Evolutionary conservation across 1,140 invertebrate species (phyloP).

Genomic region (Drosophila albomicans): DNA sequence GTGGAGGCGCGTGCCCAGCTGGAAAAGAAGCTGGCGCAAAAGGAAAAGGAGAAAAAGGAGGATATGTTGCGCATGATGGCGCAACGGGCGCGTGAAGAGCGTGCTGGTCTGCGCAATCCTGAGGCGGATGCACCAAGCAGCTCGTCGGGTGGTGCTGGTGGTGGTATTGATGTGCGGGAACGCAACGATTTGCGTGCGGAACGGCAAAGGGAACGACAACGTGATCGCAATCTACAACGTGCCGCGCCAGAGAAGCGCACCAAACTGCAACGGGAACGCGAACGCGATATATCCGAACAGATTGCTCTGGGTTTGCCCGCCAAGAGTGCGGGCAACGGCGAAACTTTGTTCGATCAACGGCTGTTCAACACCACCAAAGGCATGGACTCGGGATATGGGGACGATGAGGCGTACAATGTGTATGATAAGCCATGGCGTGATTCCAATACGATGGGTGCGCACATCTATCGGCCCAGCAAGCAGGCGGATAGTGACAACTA

Average conservation of each 20-base stretch:
- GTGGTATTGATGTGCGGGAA: slow-evolving; percentile 92
- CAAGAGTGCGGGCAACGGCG: slow-evolving; percentile 90
- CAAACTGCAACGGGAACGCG: slow-evolving; percentile 95
- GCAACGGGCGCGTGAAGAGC: slow-evolving; percentile 97
- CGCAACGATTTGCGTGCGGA: slow-evolving; percentile 96
- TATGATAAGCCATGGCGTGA: slow-evolving; percentile 98
- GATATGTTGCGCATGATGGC: slow-evolving; percentile 96
- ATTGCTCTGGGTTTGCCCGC: slow-evolving; percentile 98
- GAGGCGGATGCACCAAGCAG: slow-evolving; percentile 85
- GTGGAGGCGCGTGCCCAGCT: slow-evolving; percentile 98
- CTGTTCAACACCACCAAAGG: slow-evolving; percentile 98
- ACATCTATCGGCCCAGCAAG: slow-evolving; percentile 96
- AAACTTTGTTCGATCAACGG: slow-evolving; percentile 97
- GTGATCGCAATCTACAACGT: slow-evolving; percentile 96
- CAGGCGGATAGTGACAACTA: slow-evolving; percentile 96
- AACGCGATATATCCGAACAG: slow-evolving; percentile 99
- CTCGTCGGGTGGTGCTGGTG: neutral
- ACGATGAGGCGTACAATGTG: slow-evolving; percentile 99
- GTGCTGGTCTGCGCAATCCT: slow-evolving; percentile 89
- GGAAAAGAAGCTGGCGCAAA: slow-evolving; percentile 98
- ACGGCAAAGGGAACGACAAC: slow-evolving; percentile 95
- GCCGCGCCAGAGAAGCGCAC: slow-evolving; percentile 97
- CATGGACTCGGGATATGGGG: slow-evolving; percentile 98
- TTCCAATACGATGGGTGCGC: slow-evolving; percentile 92
- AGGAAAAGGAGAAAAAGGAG: slow-evolving; percentile 99